Conservation (phyloP, 2,888 invertebrate species). For the Apotomis betuletana region DNA sequence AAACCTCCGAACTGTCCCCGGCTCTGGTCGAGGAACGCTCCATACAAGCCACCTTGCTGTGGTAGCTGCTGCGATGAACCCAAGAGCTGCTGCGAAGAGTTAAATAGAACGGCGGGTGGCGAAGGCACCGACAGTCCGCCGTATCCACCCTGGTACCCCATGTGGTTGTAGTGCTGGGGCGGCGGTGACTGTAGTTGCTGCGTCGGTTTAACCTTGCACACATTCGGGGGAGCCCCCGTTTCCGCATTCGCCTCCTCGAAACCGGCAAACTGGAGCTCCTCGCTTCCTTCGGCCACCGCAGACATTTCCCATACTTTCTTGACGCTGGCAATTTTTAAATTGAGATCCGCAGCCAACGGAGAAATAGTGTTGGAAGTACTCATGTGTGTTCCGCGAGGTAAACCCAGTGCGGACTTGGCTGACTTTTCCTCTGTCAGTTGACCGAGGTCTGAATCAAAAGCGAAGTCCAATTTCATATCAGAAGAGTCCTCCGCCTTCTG, state of each 20-base stretch:
- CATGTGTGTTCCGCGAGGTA: slow-evolving; percentile 85
- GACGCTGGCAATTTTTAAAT: slow-evolving; percentile 96
- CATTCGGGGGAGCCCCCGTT: slow-evolving; percentile 86
- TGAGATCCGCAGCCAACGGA: slow-evolving; percentile 93
- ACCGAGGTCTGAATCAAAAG: slow-evolving; percentile 92
- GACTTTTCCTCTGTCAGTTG: slow-evolving; percentile 89
- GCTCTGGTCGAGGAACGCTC: slow-evolving; percentile 90
- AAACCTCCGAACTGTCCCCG: slow-evolving; percentile 92
- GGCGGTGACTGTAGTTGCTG: slow-evolving; percentile 90
- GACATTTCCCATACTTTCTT: slow-evolving; percentile 95
- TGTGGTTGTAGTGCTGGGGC: slow-evolving; percentile 86
- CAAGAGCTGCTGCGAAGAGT: slow-evolving; percentile 87
- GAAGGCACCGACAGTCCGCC: slow-evolving; percentile 93
- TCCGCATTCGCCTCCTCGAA: slow-evolving; percentile 76
- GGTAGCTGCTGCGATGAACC: slow-evolving; percentile 84
- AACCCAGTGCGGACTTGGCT: slow-evolving; percentile 70
- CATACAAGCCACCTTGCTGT: slow-evolving; percentile 90
- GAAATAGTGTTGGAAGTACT: slow-evolving; percentile 89
- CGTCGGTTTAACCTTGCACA: slow-evolving; percentile 92
- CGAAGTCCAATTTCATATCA: slow-evolving; percentile 96
- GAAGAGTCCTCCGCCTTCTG: slow-evolving; percentile 89
- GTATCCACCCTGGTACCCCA: slow-evolving; percentile 89
- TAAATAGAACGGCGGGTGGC: slow-evolving; percentile 92
- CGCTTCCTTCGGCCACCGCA: slow-evolving; percentile 85
- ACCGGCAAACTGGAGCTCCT: slow-evolving; percentile 76